A percentile compares a stretch with the other conserved stretches of the same genome.
phyloP scores from a whole-genome alignment of 2,113 vertebrate genomes.

The Psittacula cyanocephala region DNA sequence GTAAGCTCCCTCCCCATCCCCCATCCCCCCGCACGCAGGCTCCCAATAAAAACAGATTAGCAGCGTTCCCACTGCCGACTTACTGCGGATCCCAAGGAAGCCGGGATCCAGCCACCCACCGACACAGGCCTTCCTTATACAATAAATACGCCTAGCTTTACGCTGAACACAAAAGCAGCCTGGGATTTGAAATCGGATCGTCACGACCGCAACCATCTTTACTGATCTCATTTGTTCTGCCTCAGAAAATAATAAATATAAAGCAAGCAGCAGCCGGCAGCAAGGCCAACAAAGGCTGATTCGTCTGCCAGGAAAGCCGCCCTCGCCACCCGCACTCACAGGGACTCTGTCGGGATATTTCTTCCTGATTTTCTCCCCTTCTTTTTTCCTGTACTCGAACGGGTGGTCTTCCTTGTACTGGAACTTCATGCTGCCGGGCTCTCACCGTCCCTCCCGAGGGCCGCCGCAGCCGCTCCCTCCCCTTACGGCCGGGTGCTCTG shows the following conservation, averaged over 20 bases:
- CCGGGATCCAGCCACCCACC: not conserved
- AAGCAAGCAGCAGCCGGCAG: not conserved
- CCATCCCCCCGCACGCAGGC: not conserved
- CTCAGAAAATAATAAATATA: not conserved
- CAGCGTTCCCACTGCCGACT: not conserved
- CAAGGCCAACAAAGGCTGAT: not conserved
- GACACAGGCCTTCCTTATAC: not conserved
- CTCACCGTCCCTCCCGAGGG: not conserved
- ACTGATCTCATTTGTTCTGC: not conserved
- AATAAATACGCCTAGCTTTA: not conserved
- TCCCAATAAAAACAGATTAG: not conserved
- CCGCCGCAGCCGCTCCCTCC: not conserved
- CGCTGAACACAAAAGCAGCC: not conserved
- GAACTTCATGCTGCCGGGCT: conserved; percentile 75
- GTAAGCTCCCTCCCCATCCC: not conserved
- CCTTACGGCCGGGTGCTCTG: rapidly evolving
- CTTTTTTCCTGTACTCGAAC: conserved; percentile 84
- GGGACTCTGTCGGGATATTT: conserved; percentile 82
- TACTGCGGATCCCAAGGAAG: not conserved
- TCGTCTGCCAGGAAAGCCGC: not conserved
- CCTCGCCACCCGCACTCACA: conserved; percentile 55
- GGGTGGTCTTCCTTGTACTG: conserved; percentile 84
- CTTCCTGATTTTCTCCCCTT: conserved; percentile 83
- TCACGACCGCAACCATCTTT: not conserved
- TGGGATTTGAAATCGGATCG: not conserved